Percentiles rank a stretch among this genome's conserved stretches.
phyloP scores from a whole-genome alignment of 2,888 invertebrate species.

The Cosmorhoe ocellata region DNA sequence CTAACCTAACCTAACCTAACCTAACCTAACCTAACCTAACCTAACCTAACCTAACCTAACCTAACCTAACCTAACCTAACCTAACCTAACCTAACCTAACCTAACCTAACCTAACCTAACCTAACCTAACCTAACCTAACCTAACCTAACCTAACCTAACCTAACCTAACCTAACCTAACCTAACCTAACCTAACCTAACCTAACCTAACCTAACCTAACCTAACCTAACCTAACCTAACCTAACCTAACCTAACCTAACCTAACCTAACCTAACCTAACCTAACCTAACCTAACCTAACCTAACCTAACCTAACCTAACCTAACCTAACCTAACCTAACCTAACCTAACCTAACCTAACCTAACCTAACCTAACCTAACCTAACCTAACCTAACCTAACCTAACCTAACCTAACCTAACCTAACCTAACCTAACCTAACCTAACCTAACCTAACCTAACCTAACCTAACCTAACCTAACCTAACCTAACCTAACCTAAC shows the following conservation, averaged over 20 bases:
- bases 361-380: not conserved
- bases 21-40: not conserved
- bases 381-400: slow-evolving; percentile 12
- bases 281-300: too few relatives aligned
- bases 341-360: too few relatives aligned
- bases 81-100: slow-evolving; percentile 8
- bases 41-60: not conserved
- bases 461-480: slow-evolving; percentile 10
- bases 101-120: slow-evolving; percentile 3
- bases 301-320: too few relatives aligned
- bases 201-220: not conserved
- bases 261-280: too few relatives aligned
- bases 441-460: too few relatives aligned
- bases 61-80: slow-evolving; percentile 7
- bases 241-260: too few relatives aligned
- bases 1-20: not conserved
- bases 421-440: slow-evolving; percentile 10
- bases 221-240: too few relatives aligned
- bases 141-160: not conserved
- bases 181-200: slow-evolving; percentile 3
- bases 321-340: too few relatives aligned
- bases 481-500: slow-evolving; percentile 19
- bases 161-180: not conserved
- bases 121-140: slow-evolving; percentile 1
- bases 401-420: slow-evolving; percentile 4